Evolutionary conservation across 2,113 vertebrate species (phyloP), one percentile per base, ranked within the genome.

Genomic region (Lagenorhynchus albirostris): DNA sequence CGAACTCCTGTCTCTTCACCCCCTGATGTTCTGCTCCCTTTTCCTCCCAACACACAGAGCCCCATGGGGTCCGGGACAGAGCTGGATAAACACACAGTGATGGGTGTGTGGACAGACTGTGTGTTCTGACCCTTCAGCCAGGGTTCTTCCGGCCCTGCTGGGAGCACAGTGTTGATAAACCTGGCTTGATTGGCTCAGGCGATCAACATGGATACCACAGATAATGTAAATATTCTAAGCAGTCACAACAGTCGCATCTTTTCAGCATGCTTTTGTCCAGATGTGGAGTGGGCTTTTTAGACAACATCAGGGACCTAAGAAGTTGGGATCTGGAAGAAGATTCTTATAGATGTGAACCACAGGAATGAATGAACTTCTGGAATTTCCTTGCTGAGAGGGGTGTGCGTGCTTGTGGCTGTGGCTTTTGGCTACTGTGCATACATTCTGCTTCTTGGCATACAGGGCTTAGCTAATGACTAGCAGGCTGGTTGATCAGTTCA

Each of bases 351-450:
- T 95, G 68, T 31, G 23, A 96, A 92, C 88, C 91, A 91, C 50
- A 96, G 88, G 15, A 97, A 94, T 85, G 97, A 60, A 96, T 97
- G 93, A 98, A 98, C 98, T 98, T 96, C 87, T 96, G 84, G 97
- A 98, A 98, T 98, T 98, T 98, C 97, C 92, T 97, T 55, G 74
- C 92, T 55, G 81, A 96, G 79, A 94, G 26, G 8, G 4, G n/a
- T 85, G 73, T 97, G 95, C 21, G 11, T 96, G 74, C 91, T 97
- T 97, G 62, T 89, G 44, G 93, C 80, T 87, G 77, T 67, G 89
- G 97, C 89, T 96, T 89, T 38, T 92, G 94, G 79, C 93, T 94
- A 89, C 84, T 96, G 31, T 41, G 36, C 92, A 62, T 94, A 65
- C 18, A 5, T 97, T 91, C 74, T 95, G 14, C 36, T 90, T 97